Evolutionary conservation across 2,797 vertebrate genomes (phyloP).

Genomic region (Okamejei kenojei): DNA sequence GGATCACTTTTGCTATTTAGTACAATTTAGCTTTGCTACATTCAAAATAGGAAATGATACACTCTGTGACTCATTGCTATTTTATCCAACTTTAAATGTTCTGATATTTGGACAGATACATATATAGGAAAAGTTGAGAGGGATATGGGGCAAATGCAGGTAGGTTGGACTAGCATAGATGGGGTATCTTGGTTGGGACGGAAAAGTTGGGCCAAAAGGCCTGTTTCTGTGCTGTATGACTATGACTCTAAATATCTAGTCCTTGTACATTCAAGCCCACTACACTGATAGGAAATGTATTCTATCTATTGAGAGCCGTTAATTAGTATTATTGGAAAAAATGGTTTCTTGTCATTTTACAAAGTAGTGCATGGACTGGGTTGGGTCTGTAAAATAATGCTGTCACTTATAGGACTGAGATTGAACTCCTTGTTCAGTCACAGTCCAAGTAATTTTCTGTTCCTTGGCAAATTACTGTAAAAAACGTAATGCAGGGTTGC

Average conservation of each 20-base stretch:
- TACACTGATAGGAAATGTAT: neutral
- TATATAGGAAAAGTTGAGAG: too few species aligned
- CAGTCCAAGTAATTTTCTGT: neutral
- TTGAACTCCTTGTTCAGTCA: neutral
- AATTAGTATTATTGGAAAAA: neutral
- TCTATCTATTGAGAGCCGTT: neutral
- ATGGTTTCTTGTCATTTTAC: neutral
- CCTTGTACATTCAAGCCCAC: neutral
- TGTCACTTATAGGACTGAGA: neutral
- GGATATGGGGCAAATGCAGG: too few species aligned
- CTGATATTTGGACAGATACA: neutral
- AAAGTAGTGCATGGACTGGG: neutral
- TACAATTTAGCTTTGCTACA: constrained; percentile 2
- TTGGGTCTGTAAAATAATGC: neutral
- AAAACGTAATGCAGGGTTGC: neutral
- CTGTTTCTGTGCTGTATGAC: too few species aligned
- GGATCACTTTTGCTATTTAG: neutral
- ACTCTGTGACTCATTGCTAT: neutral
- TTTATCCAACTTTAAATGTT: neutral
- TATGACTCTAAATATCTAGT: neutral
- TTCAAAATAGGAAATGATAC: neutral
- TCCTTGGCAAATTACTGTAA: too few species aligned
- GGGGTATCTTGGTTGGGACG: too few species aligned
- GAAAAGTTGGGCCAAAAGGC: too few species aligned
- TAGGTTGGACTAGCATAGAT: too few species aligned